Evolutionary conservation across 2,888 invertebrate genomes (phyloP).

Genomic region (Salpingus planirostris): DNA sequence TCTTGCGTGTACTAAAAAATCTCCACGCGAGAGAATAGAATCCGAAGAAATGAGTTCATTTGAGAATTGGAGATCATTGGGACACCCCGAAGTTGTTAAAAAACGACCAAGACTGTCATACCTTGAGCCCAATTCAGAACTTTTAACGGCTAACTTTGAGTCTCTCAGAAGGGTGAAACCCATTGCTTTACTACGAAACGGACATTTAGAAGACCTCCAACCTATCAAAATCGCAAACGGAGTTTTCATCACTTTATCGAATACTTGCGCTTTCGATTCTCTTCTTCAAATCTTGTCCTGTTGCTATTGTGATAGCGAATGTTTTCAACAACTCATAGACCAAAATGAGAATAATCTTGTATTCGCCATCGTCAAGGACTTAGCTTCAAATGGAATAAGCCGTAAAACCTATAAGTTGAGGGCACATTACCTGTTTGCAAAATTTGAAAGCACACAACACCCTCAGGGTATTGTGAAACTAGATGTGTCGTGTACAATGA

Average conservation of each 20-base stretch:
- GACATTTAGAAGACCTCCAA: neutral
- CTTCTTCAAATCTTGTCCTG: neutral
- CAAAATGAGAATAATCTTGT: no score
- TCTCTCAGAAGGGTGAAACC: constrained; percentile 1
- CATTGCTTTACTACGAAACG: neutral
- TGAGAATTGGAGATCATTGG: constrained; percentile 2
- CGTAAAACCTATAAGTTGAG: no score
- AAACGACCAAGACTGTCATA: constrained; percentile 2
- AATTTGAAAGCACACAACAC: no score
- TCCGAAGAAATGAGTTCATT: neutral
- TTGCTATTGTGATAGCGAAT: neutral
- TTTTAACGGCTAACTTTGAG: neutral
- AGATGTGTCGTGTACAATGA: no score
- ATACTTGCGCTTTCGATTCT: neutral
- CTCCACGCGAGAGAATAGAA: no score
- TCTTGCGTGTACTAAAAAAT: no score
- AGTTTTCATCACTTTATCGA: neutral
- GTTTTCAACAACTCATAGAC: neutral
- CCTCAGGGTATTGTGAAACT: no score
- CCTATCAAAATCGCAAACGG: neutral
- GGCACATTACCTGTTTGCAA: no score
- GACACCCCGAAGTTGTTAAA: neutral
- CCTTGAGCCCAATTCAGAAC: constrained; percentile 1
- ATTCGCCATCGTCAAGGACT: no score
- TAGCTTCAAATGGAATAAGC: no score